phyloP scores from a whole-genome alignment of 2,888 invertebrate genomes.

The Exocentrus adspersus region DNA sequence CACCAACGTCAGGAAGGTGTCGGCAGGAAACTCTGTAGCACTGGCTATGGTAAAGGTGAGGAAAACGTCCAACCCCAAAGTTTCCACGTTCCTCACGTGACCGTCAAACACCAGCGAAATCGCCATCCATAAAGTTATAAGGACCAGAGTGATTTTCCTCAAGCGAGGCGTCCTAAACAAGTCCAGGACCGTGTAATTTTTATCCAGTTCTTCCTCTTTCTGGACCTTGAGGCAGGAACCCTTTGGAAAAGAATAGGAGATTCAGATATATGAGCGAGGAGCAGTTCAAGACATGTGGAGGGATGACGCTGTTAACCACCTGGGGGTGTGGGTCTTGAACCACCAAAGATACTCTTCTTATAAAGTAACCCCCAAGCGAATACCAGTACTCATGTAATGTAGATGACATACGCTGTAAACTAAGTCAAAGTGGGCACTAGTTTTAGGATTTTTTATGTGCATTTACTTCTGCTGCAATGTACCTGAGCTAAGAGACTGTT shows the following conservation, averaged over 20 bases:
- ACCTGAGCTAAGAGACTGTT: too few species aligned
- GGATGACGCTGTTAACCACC: too few species aligned
- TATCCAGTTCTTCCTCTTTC: constrained; percentile 76
- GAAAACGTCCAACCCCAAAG: constrained; percentile 84
- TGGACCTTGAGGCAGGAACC: constrained; percentile 74
- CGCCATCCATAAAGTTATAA: constrained; percentile 90
- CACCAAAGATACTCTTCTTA: too few species aligned
- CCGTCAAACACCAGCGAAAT: constrained; percentile 89
- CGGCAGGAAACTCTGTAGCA: constrained; percentile 86
- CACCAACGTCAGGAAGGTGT: constrained; percentile 80
- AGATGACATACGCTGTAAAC: too few species aligned
- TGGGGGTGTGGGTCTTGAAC: too few species aligned
- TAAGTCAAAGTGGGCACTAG: too few species aligned
- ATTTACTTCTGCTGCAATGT: too few species aligned
- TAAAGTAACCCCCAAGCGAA: too few species aligned
- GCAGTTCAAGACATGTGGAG: too few species aligned
- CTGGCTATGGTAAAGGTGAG: constrained; percentile 86
- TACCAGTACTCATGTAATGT: too few species aligned
- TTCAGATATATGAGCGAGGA: too few species aligned
- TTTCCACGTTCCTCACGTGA: constrained; percentile 88
- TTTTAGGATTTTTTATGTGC: too few species aligned
- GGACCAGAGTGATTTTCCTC: constrained; percentile 77
- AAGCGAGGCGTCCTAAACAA: constrained; percentile 82
- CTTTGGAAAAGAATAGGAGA: constrained; percentile 58
- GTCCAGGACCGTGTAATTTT: constrained; percentile 81